Percentiles rank a stretch among this genome's conserved stretches.
phyloP scores from a whole-genome alignment of 2,113 vertebrate species.

The Motacilla alba region DNA sequence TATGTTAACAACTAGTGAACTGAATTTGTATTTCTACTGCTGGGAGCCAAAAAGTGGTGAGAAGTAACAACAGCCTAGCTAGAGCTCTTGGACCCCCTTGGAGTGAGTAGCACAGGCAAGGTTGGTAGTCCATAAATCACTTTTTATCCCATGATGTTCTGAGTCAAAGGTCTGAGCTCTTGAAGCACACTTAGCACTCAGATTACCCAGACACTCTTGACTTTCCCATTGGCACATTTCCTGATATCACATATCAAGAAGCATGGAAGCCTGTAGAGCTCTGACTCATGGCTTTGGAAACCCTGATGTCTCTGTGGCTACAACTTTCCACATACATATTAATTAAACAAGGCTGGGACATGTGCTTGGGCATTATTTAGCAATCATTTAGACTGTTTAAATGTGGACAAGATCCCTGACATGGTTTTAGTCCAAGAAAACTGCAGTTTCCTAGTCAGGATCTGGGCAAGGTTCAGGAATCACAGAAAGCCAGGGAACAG shows the following conservation, averaged over 20 bases:
- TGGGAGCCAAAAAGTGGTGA: neutral
- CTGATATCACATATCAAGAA: neutral
- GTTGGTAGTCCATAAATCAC: neutral
- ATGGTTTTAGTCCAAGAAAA: neutral
- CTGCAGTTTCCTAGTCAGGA: neutral
- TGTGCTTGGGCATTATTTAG: neutral
- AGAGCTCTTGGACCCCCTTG: neutral
- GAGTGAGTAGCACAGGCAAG: neutral
- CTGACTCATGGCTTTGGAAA: neutral
- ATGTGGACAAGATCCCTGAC: neutral
- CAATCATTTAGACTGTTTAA: neutral
- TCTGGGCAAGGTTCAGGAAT: neutral
- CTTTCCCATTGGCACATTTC: neutral
- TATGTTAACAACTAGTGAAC: neutral
- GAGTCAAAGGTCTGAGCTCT: neutral
- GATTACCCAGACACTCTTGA: neutral
- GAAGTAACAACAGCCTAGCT: neutral
- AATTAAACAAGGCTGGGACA: neutral
- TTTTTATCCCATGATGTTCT: neutral
- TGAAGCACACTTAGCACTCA: neutral
- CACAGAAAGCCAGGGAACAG: neutral
- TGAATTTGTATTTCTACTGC: neutral
- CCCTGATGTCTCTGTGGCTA: neutral
- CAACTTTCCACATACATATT: neutral
- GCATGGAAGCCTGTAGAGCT: neutral